Evolutionary conservation across 2,797 vertebrate genomes (phyloP).

Genomic region (Chelon labrosus): DNA sequence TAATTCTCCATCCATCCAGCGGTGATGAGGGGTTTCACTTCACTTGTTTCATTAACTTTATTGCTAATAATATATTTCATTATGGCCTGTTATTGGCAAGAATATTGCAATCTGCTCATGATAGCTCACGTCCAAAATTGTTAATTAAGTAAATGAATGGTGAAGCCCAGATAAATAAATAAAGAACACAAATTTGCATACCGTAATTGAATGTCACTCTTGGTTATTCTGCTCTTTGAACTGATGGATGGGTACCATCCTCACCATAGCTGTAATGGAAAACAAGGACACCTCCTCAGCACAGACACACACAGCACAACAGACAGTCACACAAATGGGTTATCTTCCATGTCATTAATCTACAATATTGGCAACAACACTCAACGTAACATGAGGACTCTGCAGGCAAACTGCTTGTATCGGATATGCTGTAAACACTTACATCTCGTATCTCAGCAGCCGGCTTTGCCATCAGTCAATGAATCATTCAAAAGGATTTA

Average conservation of each 20-base stretch:
- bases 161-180: constrained; percentile 76
- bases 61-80: constrained; percentile 83
- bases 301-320: constrained; percentile 14
- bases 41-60: constrained; percentile 81
- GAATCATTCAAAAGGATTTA: constrained; percentile 21
- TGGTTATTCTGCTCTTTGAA: constrained; percentile 80
- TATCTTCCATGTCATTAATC: constrained; percentile 57
- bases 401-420: constrained; percentile 24
- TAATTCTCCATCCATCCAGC: constrained; percentile 71
- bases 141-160: constrained; percentile 84
- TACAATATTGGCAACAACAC: constrained; percentile 50
- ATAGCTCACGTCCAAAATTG: constrained; percentile 78
- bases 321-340: constrained; percentile 30
- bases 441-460: constrained; percentile 34
- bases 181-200: constrained; percentile 82
- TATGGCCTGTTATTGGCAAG: constrained; percentile 76
- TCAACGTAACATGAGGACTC: constrained; percentile 36
- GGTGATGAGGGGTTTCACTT: constrained; percentile 74
- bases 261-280: constrained; percentile 41
- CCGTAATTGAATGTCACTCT: constrained; percentile 84
- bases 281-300: constrained; percentile 21
- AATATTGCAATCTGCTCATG: constrained; percentile 79
- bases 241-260: constrained; percentile 70
- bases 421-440: constrained; percentile 31
- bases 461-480: constrained; percentile 27